Percentiles rank a stretch among this genome's conserved stretches.
phyloP scores from a whole-genome alignment of 30 jellyfish, hydroid and myxozoan genomes.

The Aurelia sp. region DNA sequence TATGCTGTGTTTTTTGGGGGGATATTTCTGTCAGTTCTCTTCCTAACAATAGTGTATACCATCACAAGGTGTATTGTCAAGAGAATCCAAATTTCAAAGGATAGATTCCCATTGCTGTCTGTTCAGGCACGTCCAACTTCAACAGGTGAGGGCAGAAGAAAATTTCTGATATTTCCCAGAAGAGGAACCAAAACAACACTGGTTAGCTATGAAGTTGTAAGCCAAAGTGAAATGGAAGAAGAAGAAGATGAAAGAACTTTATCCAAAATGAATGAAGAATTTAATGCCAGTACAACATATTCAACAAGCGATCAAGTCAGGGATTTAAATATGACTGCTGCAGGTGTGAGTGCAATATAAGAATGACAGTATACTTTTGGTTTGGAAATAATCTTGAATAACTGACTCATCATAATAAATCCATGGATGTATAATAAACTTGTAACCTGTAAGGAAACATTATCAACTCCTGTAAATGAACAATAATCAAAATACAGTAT shows the following conservation, averaged over 20 bases:
- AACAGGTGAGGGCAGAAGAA: not conserved
- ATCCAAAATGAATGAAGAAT: slow-evolving; percentile 39
- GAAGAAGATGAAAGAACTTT: slow-evolving; percentile 7
- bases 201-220: slow-evolving; percentile 57
- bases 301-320: slow-evolving; percentile 66
- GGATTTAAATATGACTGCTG: slow-evolving; percentile 82
- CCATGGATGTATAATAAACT: too few species aligned
- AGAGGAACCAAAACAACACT: slow-evolving; percentile 30
- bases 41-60: slow-evolving; percentile 64
- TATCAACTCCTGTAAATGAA: too few species aligned
- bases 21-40: slow-evolving; percentile 26
- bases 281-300: slow-evolving; percentile 34
- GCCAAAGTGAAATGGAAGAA: slow-evolving; percentile 21
- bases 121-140: not conserved
- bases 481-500: too few species aligned
- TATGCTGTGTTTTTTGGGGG: slow-evolving; percentile 78
- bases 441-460: too few species aligned
- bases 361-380: too few species aligned
- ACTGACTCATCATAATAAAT: too few species aligned
- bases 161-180: slow-evolving; percentile 17
- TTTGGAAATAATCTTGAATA: too few species aligned
- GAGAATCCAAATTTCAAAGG: not conserved
- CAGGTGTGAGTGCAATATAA: slow-evolving; percentile 94
- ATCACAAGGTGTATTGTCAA: slow-evolving; percentile 57
- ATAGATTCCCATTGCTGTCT: not conserved